Conservation (phyloP, 2,113 vertebrate genomes). For the Gnathochromis pfefferi region DNA sequence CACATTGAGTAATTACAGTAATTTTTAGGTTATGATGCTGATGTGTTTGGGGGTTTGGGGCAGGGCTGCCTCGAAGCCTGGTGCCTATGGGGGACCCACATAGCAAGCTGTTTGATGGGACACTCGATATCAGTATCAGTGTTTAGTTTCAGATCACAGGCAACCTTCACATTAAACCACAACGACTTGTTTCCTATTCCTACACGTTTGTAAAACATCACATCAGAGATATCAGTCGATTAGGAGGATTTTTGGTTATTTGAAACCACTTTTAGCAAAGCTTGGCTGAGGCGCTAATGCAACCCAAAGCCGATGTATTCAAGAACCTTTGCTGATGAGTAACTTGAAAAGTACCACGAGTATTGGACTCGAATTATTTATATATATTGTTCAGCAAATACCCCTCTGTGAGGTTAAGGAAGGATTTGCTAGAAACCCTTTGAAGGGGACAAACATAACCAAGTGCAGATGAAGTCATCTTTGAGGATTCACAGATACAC, state of each 20-base stretch:
- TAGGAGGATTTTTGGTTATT: background rate
- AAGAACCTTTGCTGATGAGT: background rate
- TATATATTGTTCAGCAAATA: background rate
- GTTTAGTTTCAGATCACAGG: background rate
- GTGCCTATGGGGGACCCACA: background rate
- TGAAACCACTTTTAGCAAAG: background rate
- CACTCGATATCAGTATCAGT: background rate
- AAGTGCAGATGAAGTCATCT: background rate
- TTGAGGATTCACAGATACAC: background rate
- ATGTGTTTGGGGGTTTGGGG: background rate
- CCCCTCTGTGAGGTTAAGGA: background rate
- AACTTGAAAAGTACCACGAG: background rate
- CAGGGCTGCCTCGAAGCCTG: background rate
- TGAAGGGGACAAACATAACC: background rate
- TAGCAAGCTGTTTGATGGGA: background rate
- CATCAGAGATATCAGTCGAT: background rate
- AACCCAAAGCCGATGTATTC: rapidly evolving
- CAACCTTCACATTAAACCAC: background rate
- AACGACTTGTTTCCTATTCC: rapidly evolving
- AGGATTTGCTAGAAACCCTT: background rate
- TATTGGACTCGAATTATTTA: background rate
- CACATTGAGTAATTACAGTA: background rate
- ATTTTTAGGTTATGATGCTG: background rate
- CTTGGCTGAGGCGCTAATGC: background rate
- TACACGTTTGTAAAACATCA: background rate